These are phyloP conservation scores for Dicentrarchus labrax DNA, from an alignment of 2,113 vertebrate genomes.

Conservation along the genomic window DNA sequence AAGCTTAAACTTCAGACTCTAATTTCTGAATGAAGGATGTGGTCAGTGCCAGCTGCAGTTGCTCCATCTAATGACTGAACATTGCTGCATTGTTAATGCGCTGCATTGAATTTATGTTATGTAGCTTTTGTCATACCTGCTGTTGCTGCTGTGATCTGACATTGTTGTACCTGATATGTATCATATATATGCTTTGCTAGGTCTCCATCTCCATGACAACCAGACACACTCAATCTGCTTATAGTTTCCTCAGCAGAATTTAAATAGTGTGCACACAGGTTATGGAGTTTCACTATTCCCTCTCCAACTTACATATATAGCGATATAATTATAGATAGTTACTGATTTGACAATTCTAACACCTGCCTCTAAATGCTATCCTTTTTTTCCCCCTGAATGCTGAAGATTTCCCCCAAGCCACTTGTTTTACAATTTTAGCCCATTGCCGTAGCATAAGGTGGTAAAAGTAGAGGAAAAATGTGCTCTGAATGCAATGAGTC, in stretches of 20 bases:
- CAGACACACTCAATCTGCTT: neutral
- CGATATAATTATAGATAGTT: neutral
- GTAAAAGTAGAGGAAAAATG: conserved; percentile 29
- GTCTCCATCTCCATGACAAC: neutral
- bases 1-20: too few relatives aligned
- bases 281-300: neutral
- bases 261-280: neutral
- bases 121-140: too few relatives aligned
- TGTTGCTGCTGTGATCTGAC: too few relatives aligned
- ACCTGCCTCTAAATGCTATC: neutral
- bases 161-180: too few relatives aligned
- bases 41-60: too few relatives aligned
- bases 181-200: too few relatives aligned
- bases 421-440: conserved; percentile 22
- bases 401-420: conserved; percentile 16
- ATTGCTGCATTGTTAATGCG: too few relatives aligned
- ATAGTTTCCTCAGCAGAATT: neutral
- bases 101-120: too few relatives aligned
- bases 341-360: neutral
- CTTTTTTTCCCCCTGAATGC: neutral
- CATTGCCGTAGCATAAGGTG: conserved; percentile 27
- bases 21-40: too few relatives aligned
- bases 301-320: neutral
- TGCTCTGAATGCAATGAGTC: conserved; percentile 50
- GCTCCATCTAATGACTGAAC: too few relatives aligned